Evolutionary conservation across 2,113 vertebrate genomes (phyloP), one percentile per base, ranked within the genome.

Genomic region (Cercopithecus mona): DNA sequence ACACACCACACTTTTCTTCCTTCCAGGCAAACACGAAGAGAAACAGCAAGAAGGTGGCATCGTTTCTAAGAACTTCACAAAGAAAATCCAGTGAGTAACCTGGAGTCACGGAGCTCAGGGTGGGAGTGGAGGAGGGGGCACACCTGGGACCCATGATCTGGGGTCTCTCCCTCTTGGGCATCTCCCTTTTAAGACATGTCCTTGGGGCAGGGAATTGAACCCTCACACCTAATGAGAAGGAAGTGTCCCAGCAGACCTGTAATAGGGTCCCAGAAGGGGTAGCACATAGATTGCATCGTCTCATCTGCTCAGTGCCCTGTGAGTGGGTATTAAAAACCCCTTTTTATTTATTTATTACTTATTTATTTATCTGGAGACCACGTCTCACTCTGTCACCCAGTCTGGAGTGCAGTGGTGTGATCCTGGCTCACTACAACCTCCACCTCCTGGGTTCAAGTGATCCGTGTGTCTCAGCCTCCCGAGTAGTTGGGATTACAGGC

Each of bases 21-120:
- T 97, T 92, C 43, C 98, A 99, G 99, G 99, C 92, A 99, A 99
- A 97, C 99, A 99, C 0, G 99, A 99, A 98, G 99, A 99, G 98
- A 99, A 99, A 97, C 99, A 99, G 95, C 99, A 99, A 35, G 99
- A 99, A 98, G 99, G 99, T 14, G 99, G 99, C 50, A 99, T 99
- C 3, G 99, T 99, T 91, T 99, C 99, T 92, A 99, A 99, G 99
- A 99, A 99, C 98, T 99, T 99, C 99, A 99, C 99, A 84, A 99
- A 99, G 99, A 99, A 99, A 99, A 99, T 99, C 98, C 99, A 99
- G 99, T 99, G 98, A 99, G 99, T 99, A 95, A 76, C 93, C n/a
- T n/a, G 22, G 45, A 9, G 43, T 50, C 0, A 1, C 17, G 55
- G 25, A 3, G 16, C 73, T 40, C 4, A 2, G 14, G n/a, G 25